Evolutionary conservation across 2,113 vertebrate species (phyloP).

Genomic region (Formicarius rufipectus): DNA sequence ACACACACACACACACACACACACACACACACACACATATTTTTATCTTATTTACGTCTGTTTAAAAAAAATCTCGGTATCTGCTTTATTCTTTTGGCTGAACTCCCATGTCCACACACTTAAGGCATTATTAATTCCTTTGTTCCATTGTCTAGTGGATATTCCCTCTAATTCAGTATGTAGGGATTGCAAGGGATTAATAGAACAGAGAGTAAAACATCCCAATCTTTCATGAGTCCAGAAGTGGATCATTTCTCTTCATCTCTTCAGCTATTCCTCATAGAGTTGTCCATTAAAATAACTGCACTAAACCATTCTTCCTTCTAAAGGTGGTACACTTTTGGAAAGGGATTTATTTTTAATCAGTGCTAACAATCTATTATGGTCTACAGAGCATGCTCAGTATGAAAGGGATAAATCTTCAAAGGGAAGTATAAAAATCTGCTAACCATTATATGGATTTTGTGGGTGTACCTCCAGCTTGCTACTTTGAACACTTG

Average conservation of each 20-base stretch:
- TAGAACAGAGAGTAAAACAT: not conserved
- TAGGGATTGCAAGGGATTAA: not conserved
- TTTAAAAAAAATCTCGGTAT: not conserved
- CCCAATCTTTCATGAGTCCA: not conserved
- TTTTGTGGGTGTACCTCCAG: constrained; percentile 17
- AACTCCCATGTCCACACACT: not conserved
- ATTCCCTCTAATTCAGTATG: not conserved
- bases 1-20: not conserved
- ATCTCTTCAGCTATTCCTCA: not conserved
- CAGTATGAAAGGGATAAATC: constrained; percentile 32
- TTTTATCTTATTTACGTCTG: not conserved
- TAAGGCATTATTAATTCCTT: not conserved
- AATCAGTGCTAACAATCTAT: constrained; percentile 34
- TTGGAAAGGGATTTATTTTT: constrained; percentile 36
- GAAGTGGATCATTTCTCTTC: not conserved
- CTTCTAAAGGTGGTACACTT: not conserved
- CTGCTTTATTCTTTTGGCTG: not conserved
- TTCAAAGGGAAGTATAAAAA: constrained; percentile 40
- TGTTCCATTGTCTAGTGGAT: not conserved
- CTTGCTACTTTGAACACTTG: constrained; percentile 34
- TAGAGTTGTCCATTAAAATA: not conserved
- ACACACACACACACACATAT: not conserved
- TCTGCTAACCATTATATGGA: constrained; percentile 48
- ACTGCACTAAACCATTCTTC: not conserved
- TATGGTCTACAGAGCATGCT: not conserved